A percentile compares a stretch with the other conserved stretches of the same genome.
Conservation (phyloP, 1,140 invertebrate genomes). For the Drosophila albomicans region DNA sequence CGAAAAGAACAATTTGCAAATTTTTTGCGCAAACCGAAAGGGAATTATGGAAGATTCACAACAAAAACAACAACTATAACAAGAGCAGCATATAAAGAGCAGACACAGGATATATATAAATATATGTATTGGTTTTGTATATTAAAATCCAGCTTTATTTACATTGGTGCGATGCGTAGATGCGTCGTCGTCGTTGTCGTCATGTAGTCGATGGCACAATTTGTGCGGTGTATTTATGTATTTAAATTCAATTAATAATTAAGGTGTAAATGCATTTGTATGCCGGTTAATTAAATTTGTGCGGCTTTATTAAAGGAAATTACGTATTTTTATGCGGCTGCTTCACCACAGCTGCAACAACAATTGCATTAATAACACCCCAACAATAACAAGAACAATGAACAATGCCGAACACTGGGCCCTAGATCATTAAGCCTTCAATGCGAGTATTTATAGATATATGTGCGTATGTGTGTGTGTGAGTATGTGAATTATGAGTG, state of each 20-base stretch:
- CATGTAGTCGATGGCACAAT: slow-evolving; percentile 17
- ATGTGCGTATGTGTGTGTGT: not conserved
- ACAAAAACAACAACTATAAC: slow-evolving; percentile 1
- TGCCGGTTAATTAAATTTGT: slow-evolving; percentile 84
- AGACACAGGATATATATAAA: slow-evolving; percentile 10
- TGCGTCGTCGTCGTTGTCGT: not conserved
- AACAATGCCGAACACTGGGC: not conserved
- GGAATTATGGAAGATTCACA: slow-evolving; percentile 16
- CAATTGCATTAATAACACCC: slow-evolving; percentile 12
- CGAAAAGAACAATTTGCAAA: slow-evolving; percentile 30
- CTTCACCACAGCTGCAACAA: slow-evolving; percentile 28
- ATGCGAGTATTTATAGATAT: slow-evolving; percentile 13
- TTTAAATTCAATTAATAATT: slow-evolving; percentile 84
- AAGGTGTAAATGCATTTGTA: slow-evolving; percentile 84
- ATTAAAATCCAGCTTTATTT: slow-evolving; percentile 40
- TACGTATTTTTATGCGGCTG: slow-evolving; percentile 69
- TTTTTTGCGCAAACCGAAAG: slow-evolving; percentile 16
- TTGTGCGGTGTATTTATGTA: slow-evolving; percentile 69
- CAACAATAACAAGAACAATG: slow-evolving; percentile 18
- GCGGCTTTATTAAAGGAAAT: slow-evolving; percentile 83
- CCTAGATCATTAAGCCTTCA: slow-evolving; percentile 38
- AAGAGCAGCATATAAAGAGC: slow-evolving; percentile 7
- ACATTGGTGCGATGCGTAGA: not conserved
- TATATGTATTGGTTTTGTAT: slow-evolving; percentile 14
- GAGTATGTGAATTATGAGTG: slow-evolving; percentile 4